These are phyloP conservation scores for Imbricaverruca yamaguchii DNA, from an alignment of 2,888 invertebrate species.

Conservation along the genomic window DNA sequence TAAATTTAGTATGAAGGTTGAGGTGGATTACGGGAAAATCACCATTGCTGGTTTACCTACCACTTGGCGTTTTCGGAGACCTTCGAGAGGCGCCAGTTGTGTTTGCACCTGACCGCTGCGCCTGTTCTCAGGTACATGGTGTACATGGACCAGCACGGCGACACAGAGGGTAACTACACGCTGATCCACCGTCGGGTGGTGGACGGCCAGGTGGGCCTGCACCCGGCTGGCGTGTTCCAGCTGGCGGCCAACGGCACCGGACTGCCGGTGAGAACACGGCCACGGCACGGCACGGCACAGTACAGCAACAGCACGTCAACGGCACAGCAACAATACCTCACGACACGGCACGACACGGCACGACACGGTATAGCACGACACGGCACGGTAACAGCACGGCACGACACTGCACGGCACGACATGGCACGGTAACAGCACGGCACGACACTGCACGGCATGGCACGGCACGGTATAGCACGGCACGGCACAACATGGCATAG, in stretches of 20 bases:
- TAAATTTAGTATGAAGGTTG: no score
- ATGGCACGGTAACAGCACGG: neutral
- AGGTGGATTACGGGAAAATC: no score
- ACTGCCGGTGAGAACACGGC: slow-evolving; percentile 59
- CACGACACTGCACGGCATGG: neutral
- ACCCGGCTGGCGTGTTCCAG: slow-evolving; percentile 67
- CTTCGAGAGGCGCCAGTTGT: no score
- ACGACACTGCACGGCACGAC: neutral
- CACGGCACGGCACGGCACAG: neutral
- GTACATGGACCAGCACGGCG: slow-evolving; percentile 86
- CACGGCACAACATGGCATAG: neutral
- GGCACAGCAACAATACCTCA: neutral
- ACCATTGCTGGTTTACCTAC: no score
- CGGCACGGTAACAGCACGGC: neutral
- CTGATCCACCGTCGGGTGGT: slow-evolving; percentile 53
- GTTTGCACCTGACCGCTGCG: no score
- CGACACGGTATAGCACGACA: neutral
- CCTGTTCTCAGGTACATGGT: slow-evolving; percentile 65
- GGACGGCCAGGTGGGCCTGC: slow-evolving; percentile 57
- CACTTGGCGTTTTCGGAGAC: no score
- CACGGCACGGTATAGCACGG: neutral
- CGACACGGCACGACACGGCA: neutral
- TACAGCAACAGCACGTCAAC: neutral
- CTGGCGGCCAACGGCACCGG: slow-evolving; percentile 47
- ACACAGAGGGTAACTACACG: slow-evolving; percentile 90